Evolutionary conservation across 1,140 invertebrate genomes (phyloP).

Genomic region (Procambarus virginalis): DNA sequence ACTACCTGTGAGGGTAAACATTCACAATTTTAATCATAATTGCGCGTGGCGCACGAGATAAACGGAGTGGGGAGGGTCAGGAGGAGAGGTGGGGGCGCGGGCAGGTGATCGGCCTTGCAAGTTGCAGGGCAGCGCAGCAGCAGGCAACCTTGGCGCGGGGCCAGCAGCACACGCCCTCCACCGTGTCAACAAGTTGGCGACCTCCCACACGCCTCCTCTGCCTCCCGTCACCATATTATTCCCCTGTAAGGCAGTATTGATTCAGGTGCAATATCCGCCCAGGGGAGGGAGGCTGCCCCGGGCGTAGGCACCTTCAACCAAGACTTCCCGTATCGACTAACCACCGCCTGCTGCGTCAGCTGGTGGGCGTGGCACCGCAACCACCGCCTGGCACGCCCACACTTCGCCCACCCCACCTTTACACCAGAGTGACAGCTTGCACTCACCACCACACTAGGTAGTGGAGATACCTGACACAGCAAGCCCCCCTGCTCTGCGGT

Average conservation of each 20-base stretch:
- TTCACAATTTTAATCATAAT: not conserved
- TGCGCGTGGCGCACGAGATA: not conserved
- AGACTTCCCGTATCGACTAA: constrained; percentile 42
- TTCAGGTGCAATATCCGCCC: constrained; percentile 34
- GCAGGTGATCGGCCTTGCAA: constrained; percentile 3
- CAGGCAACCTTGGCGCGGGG: constrained; percentile 29
- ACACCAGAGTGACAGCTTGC: not conserved
- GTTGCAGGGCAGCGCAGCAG: constrained; percentile 26
- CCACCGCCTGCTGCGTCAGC: constrained; percentile 38
- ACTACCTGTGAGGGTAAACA: not conserved
- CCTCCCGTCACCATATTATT: constrained; percentile 38
- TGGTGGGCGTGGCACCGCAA: constrained; percentile 42
- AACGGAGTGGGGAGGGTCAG: not conserved
- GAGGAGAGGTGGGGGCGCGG: not conserved
- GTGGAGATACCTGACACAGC: not conserved
- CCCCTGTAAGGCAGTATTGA: constrained; percentile 39
- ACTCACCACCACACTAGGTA: not conserved
- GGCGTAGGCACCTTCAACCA: constrained; percentile 28
- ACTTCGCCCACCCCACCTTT: not conserved
- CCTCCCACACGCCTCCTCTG: constrained; percentile 27
- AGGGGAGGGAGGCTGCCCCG: constrained; percentile 33
- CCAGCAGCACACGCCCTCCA: constrained; percentile 37
- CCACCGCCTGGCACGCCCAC: not conserved
- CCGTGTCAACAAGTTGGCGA: constrained; percentile 44
- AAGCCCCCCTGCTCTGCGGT: not conserved